A percentile compares a stretch with the other conserved stretches of the same genome.
Conservation (phyloP, 92 coral and sea anemone species). For the Micromussa lordhowensis region DNA sequence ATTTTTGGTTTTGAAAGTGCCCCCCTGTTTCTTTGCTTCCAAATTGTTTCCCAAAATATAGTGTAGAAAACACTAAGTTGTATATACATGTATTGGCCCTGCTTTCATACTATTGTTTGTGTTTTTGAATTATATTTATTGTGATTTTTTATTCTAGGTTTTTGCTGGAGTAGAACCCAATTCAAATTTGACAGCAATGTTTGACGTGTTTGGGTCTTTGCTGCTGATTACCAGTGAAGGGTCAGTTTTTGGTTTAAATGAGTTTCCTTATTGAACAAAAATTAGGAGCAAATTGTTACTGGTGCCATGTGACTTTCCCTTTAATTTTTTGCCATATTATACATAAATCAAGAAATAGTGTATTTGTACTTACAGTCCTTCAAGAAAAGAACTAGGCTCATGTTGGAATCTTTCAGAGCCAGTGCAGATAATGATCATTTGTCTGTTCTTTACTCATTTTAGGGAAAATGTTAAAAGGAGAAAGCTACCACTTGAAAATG, state of each 20-base stretch:
- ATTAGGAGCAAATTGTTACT: background rate
- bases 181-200: slow-evolving; percentile 54
- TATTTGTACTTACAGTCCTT: background rate
- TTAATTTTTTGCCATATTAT: background rate
- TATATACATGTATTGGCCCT: background rate
- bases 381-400: background rate
- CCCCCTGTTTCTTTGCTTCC: background rate
- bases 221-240: slow-evolving; percentile 45
- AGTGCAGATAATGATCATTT: background rate
- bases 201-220: slow-evolving; percentile 63
- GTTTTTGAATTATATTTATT: background rate
- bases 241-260: slow-evolving; percentile 36
- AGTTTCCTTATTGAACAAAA: no score
- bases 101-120: no score
- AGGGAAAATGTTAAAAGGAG: slow-evolving; percentile 25
- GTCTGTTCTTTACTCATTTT: background rate
- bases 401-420: no score
- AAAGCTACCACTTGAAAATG: slow-evolving; percentile 68
- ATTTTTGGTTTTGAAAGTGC: no score
- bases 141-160: slow-evolving; percentile 24
- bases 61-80: background rate
- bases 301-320: background rate
- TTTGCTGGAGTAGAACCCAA: slow-evolving; percentile 53
- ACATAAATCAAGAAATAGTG: background rate
- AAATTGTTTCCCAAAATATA: background rate